A percentile compares a stretch with the other conserved stretches of the same genome.
Conservation (phyloP, 2,888 invertebrate genomes). For the Cheilosia vulpina region DNA sequence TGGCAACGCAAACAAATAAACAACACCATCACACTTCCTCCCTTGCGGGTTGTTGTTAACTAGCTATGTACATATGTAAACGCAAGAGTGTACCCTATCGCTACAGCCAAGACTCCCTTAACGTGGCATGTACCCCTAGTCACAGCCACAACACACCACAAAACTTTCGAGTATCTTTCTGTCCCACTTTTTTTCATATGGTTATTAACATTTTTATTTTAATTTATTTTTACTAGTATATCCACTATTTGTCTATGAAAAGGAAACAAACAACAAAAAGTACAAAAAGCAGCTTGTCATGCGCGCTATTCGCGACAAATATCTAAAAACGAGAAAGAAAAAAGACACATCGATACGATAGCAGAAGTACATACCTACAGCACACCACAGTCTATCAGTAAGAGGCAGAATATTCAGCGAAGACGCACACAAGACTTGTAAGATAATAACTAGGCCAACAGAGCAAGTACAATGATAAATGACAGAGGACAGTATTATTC, state of each 20-base stretch:
- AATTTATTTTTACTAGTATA: conserved; percentile 35
- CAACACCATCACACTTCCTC: conserved; percentile 40
- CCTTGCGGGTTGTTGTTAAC: conserved; percentile 23
- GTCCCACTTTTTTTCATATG: conserved; percentile 23
- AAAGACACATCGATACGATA: conserved; percentile 1
- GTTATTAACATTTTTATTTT: conserved; percentile 29
- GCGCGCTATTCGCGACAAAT: conserved; percentile 24
- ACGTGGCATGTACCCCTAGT: conserved; percentile 4
- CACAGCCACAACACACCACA: not conserved
- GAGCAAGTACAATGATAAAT: conserved; percentile 7
- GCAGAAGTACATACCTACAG: not conserved
- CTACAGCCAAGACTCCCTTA: conserved; percentile 16
- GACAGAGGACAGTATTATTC: conserved; percentile 19
- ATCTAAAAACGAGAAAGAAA: not conserved
- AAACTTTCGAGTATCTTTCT: conserved; percentile 13
- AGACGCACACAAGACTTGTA: conserved; percentile 8
- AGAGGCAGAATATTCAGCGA: conserved; percentile 1
- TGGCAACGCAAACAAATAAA: conserved; percentile 48
- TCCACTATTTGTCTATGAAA: conserved; percentile 29
- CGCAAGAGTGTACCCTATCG: conserved; percentile 11
- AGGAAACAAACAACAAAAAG: conserved; percentile 5
- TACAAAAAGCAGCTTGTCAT: conserved; percentile 10
- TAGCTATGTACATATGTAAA: conserved; percentile 19
- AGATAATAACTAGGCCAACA: conserved; percentile 42
- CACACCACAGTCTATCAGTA: conserved; percentile 21